Evolutionary conservation across 2,113 vertebrate species (phyloP).

Genomic region (Thalassoma bifasciatum): DNA sequence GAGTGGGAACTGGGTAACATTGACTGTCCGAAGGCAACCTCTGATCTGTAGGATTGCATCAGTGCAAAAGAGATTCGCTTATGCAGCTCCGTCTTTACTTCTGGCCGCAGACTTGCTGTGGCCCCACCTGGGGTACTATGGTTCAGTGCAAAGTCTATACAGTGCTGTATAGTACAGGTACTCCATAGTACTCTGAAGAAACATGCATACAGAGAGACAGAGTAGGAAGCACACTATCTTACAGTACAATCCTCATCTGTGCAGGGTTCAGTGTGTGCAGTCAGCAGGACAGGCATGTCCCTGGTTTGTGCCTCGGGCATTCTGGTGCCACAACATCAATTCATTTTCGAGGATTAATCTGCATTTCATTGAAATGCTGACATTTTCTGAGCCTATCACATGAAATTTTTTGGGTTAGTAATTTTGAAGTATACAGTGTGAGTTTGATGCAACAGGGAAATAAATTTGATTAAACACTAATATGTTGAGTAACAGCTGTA

Average conservation of each 20-base stretch:
- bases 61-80: slow-evolving; percentile 76
- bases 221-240: slow-evolving; percentile 81
- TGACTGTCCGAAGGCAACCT: slow-evolving; percentile 73
- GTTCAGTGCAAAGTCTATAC: slow-evolving; percentile 85
- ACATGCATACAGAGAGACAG: slow-evolving; percentile 82
- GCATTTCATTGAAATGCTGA: slow-evolving; percentile 72
- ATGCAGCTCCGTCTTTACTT: slow-evolving; percentile 60
- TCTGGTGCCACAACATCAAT: slow-evolving; percentile 46
- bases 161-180: slow-evolving; percentile 80
- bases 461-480: slow-evolving; percentile 60
- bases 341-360: slow-evolving; percentile 33
- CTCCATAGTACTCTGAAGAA: slow-evolving; percentile 78
- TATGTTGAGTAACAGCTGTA: slow-evolving; percentile 73
- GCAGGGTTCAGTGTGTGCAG: slow-evolving; percentile 72
- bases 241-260: slow-evolving; percentile 82
- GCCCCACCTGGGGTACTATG: slow-evolving; percentile 68
- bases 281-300: slow-evolving; percentile 53
- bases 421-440: slow-evolving; percentile 27
- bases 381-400: slow-evolving; percentile 30
- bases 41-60: slow-evolving; percentile 76
- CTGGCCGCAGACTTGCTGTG: slow-evolving; percentile 37
- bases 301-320: slow-evolving; percentile 61
- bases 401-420: slow-evolving; percentile 26
- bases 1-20: slow-evolving; percentile 50
- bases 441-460: slow-evolving; percentile 42